phyloP scores from a whole-genome alignment of 2,888 invertebrate genomes.

The Pyralis farinalis region DNA sequence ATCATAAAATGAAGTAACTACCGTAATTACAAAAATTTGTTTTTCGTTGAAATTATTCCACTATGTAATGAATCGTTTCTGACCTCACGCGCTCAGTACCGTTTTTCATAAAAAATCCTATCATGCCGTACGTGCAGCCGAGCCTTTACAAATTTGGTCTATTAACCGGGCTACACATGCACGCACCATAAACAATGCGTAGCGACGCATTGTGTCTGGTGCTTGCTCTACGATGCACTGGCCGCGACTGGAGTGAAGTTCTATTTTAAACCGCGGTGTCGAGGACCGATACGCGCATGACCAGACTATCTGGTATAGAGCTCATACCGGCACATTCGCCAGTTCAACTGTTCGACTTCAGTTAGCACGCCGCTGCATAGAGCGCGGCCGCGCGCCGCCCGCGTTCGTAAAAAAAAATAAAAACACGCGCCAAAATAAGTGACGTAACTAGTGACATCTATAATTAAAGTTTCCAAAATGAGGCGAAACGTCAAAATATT shows the following conservation, averaged over 20 bases:
- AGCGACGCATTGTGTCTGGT: too few species aligned
- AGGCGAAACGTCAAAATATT: constrained; percentile 70
- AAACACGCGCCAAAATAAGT: constrained; percentile 30
- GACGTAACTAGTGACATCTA: constrained; percentile 23
- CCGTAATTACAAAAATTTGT: too few species aligned
- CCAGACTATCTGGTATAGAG: constrained; percentile 39
- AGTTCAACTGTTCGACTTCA: constrained; percentile 30
- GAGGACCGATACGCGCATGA: constrained; percentile 69
- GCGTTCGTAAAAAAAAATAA: constrained; percentile 32
- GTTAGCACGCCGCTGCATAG: constrained; percentile 57
- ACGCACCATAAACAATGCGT: constrained; percentile 26
- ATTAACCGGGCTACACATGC: neutral
- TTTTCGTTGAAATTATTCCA: too few species aligned
- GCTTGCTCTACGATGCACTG: constrained; percentile 24
- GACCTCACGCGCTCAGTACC: too few species aligned
- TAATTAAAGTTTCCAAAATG: constrained; percentile 38
- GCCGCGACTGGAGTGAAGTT: constrained; percentile 40
- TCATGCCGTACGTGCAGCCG: too few species aligned
- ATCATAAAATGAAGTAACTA: too few species aligned
- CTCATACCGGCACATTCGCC: constrained; percentile 5
- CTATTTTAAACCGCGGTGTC: constrained; percentile 56
- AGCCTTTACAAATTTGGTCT: constrained; percentile 7
- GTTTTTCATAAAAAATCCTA: too few species aligned
- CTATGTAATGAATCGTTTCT: too few species aligned
- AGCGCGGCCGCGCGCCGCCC: constrained; percentile 76